phyloP scores from a whole-genome alignment of 2,113 vertebrate genomes.

The Eptatretus burgeri region DNA sequence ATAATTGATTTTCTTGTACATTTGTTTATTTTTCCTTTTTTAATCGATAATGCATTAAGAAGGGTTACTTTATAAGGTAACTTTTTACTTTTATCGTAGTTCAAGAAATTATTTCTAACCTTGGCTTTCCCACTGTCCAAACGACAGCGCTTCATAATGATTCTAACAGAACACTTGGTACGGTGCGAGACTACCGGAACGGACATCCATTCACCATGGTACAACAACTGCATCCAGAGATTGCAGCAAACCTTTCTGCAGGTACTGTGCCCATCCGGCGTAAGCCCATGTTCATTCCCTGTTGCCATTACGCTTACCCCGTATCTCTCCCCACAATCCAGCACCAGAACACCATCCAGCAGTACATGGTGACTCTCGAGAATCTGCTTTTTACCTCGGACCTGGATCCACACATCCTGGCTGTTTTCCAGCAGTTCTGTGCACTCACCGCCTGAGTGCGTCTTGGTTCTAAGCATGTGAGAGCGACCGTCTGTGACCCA shows the following conservation, averaged over 20 bases:
- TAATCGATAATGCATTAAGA: too few species aligned
- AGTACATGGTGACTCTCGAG: constrained; percentile 92
- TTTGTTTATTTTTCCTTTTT: too few species aligned
- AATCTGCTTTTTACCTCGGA: constrained; percentile 91
- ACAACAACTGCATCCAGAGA: constrained; percentile 74
- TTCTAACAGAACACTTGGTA: constrained; percentile 76
- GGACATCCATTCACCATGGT: constrained; percentile 71
- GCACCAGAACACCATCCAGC: constrained; percentile 88
- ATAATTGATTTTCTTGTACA: too few species aligned
- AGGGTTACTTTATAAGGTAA: too few species aligned
- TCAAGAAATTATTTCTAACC: too few species aligned
- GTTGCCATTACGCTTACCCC: too few species aligned
- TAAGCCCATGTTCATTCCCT: too few species aligned
- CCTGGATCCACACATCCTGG: constrained; percentile 75
- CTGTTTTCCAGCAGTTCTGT: constrained; percentile 92
- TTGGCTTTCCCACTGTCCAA: too few species aligned
- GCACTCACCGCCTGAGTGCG: constrained; percentile 47
- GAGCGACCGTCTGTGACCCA: too few species aligned
- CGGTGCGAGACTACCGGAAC: constrained; percentile 63
- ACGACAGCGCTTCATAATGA: constrained; percentile 80
- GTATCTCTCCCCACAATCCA: constrained; percentile 14
- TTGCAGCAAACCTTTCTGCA: constrained; percentile 84
- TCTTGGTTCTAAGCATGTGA: too few species aligned
- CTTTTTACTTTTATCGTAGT: too few species aligned
- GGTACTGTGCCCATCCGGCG: constrained; percentile 16